A percentile compares a stretch with the other conserved stretches of the same genome.
These are phyloP conservation scores for Turdus rufiventris DNA, from an alignment of 2,113 vertebrate genomes.

Conservation along the genomic window DNA sequence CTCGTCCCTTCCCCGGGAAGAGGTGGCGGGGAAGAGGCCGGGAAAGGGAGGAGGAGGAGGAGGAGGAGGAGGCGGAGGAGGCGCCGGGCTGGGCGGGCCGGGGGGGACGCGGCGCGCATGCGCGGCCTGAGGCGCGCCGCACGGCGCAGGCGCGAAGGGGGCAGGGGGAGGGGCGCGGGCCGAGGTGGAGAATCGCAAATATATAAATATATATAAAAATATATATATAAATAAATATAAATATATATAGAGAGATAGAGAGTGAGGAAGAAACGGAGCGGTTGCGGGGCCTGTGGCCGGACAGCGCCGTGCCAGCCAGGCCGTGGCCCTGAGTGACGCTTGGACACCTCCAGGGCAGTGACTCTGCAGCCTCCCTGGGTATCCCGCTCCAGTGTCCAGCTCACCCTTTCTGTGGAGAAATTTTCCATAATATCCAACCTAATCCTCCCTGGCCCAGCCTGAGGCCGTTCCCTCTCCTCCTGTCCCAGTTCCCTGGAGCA, in stretches of 20 bases:
- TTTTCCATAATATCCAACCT: background rate
- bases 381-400: too few relatives aligned
- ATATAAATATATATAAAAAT: too few relatives aligned
- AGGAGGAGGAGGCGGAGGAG: background rate
- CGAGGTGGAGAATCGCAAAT: accelerated
- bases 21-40: background rate
- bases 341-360: background rate
- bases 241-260: accelerated
- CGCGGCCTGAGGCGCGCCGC: background rate
- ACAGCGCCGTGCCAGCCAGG: background rate
- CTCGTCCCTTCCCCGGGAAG: background rate
- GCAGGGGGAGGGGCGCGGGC: background rate
- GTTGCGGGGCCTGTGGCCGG: background rate
- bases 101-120: background rate
- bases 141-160: background rate
- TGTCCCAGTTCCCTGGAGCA: background rate
- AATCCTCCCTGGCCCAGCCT: accelerated
- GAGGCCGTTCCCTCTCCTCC: background rate
- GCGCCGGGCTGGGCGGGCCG: background rate
- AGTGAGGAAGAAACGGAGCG: accelerated
- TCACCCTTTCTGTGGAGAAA: background rate
- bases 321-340: background rate
- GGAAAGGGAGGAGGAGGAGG: background rate
- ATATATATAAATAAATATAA: too few relatives aligned
- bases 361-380: background rate